Evolutionary conservation across 1,140 invertebrate genomes (phyloP).

Genomic region (Drosophila pallidifrons): DNA sequence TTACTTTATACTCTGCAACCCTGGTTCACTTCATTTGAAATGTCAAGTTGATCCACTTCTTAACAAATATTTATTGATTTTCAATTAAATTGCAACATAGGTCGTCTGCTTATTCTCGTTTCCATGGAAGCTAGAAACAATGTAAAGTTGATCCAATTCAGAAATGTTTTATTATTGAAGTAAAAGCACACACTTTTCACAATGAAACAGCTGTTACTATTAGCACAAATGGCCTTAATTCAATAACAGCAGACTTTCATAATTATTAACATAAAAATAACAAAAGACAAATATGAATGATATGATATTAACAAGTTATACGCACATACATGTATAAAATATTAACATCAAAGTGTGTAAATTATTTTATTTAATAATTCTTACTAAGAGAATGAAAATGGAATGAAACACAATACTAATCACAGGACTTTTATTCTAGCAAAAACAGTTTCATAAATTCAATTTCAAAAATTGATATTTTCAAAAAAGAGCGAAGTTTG

Average conservation of each 20-base stretch:
- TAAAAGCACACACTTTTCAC: background rate
- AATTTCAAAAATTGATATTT: too few relatives aligned
- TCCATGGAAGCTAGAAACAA: constrained; percentile 6
- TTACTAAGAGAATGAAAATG: too few relatives aligned
- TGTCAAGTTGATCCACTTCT: background rate
- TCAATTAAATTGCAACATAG: background rate
- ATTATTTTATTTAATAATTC: too few relatives aligned
- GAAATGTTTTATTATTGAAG: background rate
- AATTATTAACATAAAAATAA: constrained; percentile 1
- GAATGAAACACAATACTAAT: too few relatives aligned
- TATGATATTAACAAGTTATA: background rate
- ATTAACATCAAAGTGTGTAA: too few relatives aligned
- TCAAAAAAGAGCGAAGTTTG: too few relatives aligned
- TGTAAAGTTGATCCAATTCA: constrained; percentile 4
- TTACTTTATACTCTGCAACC: background rate
- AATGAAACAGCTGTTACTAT: background rate
- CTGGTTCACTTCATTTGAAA: background rate
- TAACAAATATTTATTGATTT: background rate
- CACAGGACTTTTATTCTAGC: too few relatives aligned
- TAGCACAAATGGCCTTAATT: background rate
- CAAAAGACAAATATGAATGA: background rate
- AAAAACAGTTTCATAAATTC: too few relatives aligned
- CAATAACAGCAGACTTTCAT: background rate
- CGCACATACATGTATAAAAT: too few relatives aligned
- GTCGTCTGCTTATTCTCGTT: background rate